A percentile compares a stretch with the other conserved stretches of the same genome.
phyloP scores from a whole-genome alignment of 2,113 vertebrate genomes.

The Upupa epops region DNA sequence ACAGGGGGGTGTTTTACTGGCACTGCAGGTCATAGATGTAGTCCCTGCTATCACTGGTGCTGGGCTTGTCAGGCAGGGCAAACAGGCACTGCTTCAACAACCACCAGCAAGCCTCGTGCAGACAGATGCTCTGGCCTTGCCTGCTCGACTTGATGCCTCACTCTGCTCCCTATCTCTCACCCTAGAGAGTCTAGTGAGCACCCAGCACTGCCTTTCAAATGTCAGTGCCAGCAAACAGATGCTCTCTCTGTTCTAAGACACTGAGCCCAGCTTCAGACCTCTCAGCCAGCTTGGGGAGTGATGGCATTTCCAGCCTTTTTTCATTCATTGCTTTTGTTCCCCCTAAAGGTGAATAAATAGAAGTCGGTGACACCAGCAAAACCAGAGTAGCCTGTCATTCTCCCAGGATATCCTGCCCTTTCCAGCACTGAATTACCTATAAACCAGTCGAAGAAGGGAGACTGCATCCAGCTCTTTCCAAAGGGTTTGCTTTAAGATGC shows the following conservation, averaged over 20 bases:
- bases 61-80: neutral
- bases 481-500: neutral
- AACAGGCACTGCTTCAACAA: neutral
- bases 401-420: neutral
- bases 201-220: neutral
- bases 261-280: neutral
- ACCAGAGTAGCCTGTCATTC: neutral
- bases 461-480: neutral
- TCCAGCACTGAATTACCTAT: neutral
- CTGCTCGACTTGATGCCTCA: accelerated
- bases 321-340: accelerated
- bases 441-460: neutral
- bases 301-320: neutral
- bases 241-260: neutral
- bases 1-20: neutral
- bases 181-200: neutral
- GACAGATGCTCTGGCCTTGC: neutral
- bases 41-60: neutral
- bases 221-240: neutral
- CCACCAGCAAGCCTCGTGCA: neutral
- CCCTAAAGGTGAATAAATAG: neutral
- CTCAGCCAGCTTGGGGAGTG: neutral
- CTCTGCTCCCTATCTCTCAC: neutral
- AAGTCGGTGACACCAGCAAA: neutral
- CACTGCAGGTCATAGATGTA: neutral